A percentile compares a stretch with the other conserved stretches of the same genome.
These are phyloP conservation scores for Perca fluviatilis DNA, from an alignment of 2,113 vertebrate species.

Conservation along the genomic window DNA sequence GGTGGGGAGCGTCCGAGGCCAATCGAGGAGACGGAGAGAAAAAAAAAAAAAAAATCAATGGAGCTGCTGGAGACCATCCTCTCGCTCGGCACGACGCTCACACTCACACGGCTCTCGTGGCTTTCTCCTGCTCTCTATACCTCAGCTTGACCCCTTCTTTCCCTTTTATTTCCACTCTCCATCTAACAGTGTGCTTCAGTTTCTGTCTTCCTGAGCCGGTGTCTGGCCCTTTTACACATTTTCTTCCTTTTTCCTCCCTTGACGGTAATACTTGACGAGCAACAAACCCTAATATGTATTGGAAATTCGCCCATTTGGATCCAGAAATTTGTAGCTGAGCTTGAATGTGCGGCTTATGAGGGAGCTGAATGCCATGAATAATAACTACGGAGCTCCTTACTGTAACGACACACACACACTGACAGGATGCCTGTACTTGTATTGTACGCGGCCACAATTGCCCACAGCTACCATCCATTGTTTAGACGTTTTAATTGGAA, in stretches of 20 bases:
- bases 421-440: constrained; percentile 26
- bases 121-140: constrained; percentile 66
- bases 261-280: neutral
- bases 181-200: constrained; percentile 1
- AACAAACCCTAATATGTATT: constrained; percentile 5
- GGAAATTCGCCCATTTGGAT: constrained; percentile 22
- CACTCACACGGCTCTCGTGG: constrained; percentile 53
- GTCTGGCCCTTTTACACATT: neutral
- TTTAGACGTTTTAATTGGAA: constrained; percentile 78
- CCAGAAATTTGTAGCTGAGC: constrained; percentile 27
- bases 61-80: constrained; percentile 76
- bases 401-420: constrained; percentile 45
- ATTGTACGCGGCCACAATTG: constrained; percentile 42
- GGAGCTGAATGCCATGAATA: constrained; percentile 58
- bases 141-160: constrained; percentile 68
- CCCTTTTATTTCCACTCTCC: constrained; percentile 52
- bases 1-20: constrained; percentile 47
- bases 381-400: constrained; percentile 46
- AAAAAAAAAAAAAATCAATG: too few relatives aligned
- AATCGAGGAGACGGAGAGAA: constrained; percentile 53
- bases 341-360: constrained; percentile 49
- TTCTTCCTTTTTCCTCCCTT: neutral
- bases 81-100: constrained; percentile 56
- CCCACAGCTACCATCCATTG: constrained; percentile 71
- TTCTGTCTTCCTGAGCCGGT: neutral